Base-by-base conservation (phyloP, 2,888 invertebrate species). In the Lottia gigantea region DNA sequence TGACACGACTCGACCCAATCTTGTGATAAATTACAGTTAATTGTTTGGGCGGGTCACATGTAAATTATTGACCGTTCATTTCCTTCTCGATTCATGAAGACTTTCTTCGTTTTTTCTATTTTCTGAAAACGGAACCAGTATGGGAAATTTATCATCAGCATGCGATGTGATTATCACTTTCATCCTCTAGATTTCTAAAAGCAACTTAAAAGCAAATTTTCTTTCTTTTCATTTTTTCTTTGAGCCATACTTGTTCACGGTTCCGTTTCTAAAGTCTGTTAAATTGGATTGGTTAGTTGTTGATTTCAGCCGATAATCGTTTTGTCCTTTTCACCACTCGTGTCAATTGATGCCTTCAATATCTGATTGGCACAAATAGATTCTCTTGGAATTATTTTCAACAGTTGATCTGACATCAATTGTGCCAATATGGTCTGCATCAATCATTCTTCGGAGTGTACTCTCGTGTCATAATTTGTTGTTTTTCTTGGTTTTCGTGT, bases 141-240 rank as follows among this genome's bases (percentile, higher is more conserved):
- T 23, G 23, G 55, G 55, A 23, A 55, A 55, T 55, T 55, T 55
- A 55, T 55, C 55, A 23, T 23, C 23, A 55, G 55, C 55, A 55
- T 55, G 55, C 55, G 23, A 55, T 55, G 55, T 55, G 55, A 55
- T 55, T 55, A 55, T 55, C 55, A 23, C 55, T 23, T 55, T 14
- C 55, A 55, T 23, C 55, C 19, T 23, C 23, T 19, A 55, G 12
- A 55, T 12, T 55, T 23, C 55, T 55, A 12, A 55, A 55, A 55
- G 55, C 55, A 55, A 55, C 55, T 55, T 55, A 55, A 55, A 55
- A 55, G 55, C 55, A 55, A 55, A 55, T 55, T 55, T 55, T 55
- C 55, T 55, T 55, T 55, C 55, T 55, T 55, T 55, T 55, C 55
- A 55, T 55, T 55, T 23, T 19, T 55, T 23, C 55, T 23, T 19